These are phyloP conservation scores for Coremacera marginata DNA, from an alignment of 2,888 invertebrate genomes.

Conservation along the genomic window DNA sequence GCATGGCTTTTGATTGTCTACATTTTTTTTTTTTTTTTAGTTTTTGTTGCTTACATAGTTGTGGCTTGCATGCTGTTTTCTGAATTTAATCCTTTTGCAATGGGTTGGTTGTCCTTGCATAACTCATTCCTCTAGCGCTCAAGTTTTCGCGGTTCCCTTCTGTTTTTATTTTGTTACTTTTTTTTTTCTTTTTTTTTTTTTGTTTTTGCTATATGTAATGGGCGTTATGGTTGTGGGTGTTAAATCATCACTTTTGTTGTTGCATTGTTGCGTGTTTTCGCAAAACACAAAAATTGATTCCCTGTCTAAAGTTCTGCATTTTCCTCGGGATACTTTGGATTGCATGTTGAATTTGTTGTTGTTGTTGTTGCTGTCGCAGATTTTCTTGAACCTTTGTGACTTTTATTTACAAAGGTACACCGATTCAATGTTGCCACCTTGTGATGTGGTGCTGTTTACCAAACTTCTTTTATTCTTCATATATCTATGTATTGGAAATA, in stretches of 20 bases:
- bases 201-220: neutral
- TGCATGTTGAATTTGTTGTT: slow-evolving; percentile 25
- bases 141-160: neutral
- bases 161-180: no score
- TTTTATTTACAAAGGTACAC: neutral
- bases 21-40: no score
- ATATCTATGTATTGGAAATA: no score
- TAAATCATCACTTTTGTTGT: slow-evolving; percentile 24
- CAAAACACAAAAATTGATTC: slow-evolving; percentile 61
- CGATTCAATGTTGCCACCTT: neutral
- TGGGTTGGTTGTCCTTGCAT: slow-evolving; percentile 2
- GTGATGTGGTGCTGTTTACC: neutral
- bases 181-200: slow-evolving; percentile 19
- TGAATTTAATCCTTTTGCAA: slow-evolving; percentile 33
- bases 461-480: no score
- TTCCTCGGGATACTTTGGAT: slow-evolving; percentile 8
- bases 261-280: slow-evolving; percentile 59
- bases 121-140: neutral
- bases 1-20: neutral
- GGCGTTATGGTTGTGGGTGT: slow-evolving; percentile 2
- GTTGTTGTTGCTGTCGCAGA: neutral
- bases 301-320: slow-evolving; percentile 61
- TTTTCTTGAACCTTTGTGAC: neutral
- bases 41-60: no score
- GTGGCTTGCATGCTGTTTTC: neutral